phyloP scores from a whole-genome alignment of 2,797 vertebrate genomes.

The Jordanella pulchra region DNA sequence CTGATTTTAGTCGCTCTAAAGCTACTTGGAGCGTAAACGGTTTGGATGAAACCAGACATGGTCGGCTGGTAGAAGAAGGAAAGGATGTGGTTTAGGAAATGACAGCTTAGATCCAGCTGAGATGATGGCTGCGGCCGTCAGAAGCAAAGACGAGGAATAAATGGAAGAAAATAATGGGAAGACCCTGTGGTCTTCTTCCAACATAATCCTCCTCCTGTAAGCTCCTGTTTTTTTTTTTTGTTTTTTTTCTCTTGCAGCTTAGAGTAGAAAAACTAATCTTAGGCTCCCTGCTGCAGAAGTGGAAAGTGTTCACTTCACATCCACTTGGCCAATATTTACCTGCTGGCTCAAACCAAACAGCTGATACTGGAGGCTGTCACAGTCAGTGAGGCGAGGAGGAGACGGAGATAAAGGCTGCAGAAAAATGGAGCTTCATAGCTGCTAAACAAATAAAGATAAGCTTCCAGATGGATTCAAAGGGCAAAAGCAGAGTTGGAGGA shows the following conservation, averaged over 20 bases:
- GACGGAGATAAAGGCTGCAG: background rate
- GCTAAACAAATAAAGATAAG: conserved; percentile 1
- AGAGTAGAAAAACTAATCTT: conserved; percentile 21
- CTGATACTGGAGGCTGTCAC: conserved; percentile 60
- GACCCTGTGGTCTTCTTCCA: background rate
- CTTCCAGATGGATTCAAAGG: background rate
- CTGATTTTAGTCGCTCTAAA: background rate
- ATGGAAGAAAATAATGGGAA: conserved; percentile 29
- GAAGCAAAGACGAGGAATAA: conserved; percentile 22
- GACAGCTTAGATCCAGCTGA: conserved; percentile 29
- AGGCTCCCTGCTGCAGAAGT: conserved; percentile 1
- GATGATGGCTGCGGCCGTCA: conserved; percentile 27
- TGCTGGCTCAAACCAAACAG: conserved; percentile 52
- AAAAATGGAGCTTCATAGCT: conserved; percentile 1
- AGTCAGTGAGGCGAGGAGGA: conserved; percentile 26
- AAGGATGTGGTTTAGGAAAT: background rate
- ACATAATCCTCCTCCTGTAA: conserved; percentile 3
- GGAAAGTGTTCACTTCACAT: conserved; percentile 55
- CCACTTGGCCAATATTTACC: conserved; percentile 71
- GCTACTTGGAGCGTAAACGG: background rate
- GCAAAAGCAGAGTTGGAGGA: background rate
- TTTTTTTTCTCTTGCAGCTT: background rate
- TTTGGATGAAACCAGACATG: background rate
- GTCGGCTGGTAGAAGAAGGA: background rate
- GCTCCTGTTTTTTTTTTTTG: background rate